Evolutionary conservation across 2,888 invertebrate species (phyloP).

Genomic region (Disparrhopalites patrizii): DNA sequence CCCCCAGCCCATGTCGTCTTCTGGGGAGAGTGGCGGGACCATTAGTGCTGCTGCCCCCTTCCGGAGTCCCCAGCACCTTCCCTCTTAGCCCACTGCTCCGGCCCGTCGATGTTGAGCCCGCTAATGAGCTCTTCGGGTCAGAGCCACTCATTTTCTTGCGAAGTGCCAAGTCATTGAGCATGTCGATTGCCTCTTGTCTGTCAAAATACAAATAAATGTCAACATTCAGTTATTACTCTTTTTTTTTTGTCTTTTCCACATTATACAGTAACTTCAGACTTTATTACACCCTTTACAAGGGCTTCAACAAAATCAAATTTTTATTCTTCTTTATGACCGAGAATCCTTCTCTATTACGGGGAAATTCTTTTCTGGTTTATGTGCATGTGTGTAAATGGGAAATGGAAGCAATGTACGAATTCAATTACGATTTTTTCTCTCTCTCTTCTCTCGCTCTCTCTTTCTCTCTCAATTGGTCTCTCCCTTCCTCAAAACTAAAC

Average conservation of each 20-base stretch:
- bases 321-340: not conserved
- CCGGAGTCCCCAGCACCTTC: not conserved
- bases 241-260: too few species aligned
- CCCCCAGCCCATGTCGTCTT: conserved; percentile 37
- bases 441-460: not conserved
- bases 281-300: not conserved
- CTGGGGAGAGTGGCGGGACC: conserved; percentile 47
- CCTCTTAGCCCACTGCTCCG: conserved; percentile 34
- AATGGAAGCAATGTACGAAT: not conserved
- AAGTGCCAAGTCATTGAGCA: conserved; percentile 75
- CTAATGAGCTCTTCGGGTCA: conserved; percentile 41
- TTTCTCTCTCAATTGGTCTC: too few species aligned
- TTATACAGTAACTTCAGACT: not conserved
- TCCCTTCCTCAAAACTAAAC: not conserved
- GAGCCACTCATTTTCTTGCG: conserved; percentile 64
- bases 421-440: not conserved
- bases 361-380: too few species aligned
- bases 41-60: conserved; percentile 33
- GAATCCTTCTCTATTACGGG: too few species aligned
- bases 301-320: not conserved
- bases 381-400: too few species aligned
- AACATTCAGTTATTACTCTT: not conserved
- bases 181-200: conserved; percentile 74
- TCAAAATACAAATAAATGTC: conserved; percentile 25
- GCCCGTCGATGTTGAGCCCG: conserved; percentile 39